Conservation (phyloP, 2,113 vertebrate genomes). For the Tupaia tana region DNA sequence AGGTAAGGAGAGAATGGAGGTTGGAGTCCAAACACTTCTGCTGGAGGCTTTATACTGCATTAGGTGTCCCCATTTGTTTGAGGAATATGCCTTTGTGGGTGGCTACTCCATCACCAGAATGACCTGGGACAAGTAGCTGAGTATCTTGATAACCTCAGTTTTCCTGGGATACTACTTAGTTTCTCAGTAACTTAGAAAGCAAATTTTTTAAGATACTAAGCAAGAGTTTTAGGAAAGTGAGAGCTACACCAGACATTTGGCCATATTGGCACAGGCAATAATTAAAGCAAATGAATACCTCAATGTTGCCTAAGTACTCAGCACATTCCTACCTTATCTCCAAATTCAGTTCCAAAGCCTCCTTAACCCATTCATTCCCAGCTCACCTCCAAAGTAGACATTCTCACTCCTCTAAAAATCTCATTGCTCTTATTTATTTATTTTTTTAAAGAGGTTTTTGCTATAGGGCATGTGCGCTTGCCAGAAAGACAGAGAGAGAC, state of each 20-base stretch:
- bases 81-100: background rate
- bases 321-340: background rate
- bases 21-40: background rate
- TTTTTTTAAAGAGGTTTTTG: too few species aligned
- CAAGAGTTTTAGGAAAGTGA: background rate
- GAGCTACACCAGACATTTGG: background rate
- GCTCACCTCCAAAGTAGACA: background rate
- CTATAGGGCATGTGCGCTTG: too few species aligned
- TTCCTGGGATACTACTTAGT: background rate
- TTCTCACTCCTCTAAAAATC: background rate
- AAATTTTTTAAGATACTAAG: background rate
- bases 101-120: background rate
- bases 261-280: background rate
- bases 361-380: background rate
- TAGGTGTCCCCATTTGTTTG: background rate
- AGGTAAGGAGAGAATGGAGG: too few species aligned
- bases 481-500: too few species aligned
- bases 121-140: background rate
- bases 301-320: background rate
- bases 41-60: background rate
- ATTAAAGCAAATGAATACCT: constrained; percentile 15
- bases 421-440: too few species aligned
- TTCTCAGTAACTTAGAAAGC: background rate
- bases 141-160: background rate
- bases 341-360: background rate